Conservation (phyloP, 2,888 invertebrate species). For the Drosophila nigricruria region DNA sequence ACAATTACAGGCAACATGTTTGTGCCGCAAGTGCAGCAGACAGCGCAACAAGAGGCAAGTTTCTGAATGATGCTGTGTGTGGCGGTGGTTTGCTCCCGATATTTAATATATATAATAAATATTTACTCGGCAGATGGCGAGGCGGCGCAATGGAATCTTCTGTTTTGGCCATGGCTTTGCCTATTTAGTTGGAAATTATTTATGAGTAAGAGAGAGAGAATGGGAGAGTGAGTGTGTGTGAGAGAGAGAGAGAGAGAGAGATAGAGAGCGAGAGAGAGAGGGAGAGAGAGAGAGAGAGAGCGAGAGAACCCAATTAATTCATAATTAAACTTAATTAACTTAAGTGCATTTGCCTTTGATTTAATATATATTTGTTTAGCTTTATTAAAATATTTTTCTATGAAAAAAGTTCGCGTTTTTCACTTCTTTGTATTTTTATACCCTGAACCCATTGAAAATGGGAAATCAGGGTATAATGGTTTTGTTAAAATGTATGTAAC, state of each 20-base stretch:
- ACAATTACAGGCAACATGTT: constrained; percentile 50
- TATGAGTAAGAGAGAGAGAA: constrained; percentile 8
- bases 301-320: too few relatives aligned
- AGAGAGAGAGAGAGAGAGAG: too few relatives aligned
- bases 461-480: too few relatives aligned
- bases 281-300: not conserved
- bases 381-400: too few relatives aligned
- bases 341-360: too few relatives aligned
- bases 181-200: constrained; percentile 44
- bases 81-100: constrained; percentile 15
- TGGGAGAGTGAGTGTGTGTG: not conserved
- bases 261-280: not conserved
- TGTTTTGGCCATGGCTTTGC: constrained; percentile 28
- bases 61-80: not conserved
- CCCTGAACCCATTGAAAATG: too few relatives aligned
- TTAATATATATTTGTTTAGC: too few relatives aligned
- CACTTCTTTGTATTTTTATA: too few relatives aligned
- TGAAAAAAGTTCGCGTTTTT: too few relatives aligned
- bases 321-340: too few relatives aligned
- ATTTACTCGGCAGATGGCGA: constrained; percentile 30
- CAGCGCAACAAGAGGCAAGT: constrained; percentile 27
- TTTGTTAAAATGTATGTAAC: too few relatives aligned
- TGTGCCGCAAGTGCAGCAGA: constrained; percentile 47
- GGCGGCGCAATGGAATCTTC: not conserved
- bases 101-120: constrained; percentile 68